phyloP scores from a whole-genome alignment of 2,888 invertebrate genomes.

The Euplagia quadripunctaria region DNA sequence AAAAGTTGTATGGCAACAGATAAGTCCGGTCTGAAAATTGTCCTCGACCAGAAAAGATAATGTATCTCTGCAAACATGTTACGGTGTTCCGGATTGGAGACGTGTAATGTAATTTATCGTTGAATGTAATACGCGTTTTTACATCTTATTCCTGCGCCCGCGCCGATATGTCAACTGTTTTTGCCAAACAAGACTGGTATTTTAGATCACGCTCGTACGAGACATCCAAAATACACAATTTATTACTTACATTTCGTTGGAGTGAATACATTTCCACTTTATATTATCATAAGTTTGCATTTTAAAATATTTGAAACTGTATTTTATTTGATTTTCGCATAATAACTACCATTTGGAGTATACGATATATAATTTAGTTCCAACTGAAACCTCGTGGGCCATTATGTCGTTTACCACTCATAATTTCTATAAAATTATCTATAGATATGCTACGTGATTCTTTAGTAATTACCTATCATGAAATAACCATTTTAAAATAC shows the following conservation, averaged over 20 bases:
- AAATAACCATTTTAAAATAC: conserved; percentile 58
- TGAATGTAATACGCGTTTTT: conserved; percentile 16
- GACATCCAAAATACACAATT: conserved; percentile 7
- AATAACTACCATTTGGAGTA: conserved; percentile 42
- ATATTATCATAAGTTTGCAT: conserved; percentile 6
- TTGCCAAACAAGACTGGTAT: conserved; percentile 14
- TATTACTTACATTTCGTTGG: conserved; percentile 11
- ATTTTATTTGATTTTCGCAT: conserved; percentile 41
- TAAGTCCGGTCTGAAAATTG: neutral
- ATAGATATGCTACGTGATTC: conserved; percentile 54
- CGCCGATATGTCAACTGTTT: conserved; percentile 23
- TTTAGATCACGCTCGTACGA: conserved; percentile 5
- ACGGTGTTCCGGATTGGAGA: conserved; percentile 14
- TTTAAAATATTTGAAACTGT: conserved; percentile 26
- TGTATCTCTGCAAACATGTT: conserved; percentile 15
- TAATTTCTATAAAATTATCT: conserved; percentile 60
- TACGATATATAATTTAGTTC: conserved; percentile 43
- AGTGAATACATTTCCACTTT: neutral
- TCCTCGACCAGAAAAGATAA: conserved; percentile 8
- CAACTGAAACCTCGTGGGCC: conserved; percentile 38
- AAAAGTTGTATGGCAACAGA: neutral
- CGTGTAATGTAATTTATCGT: conserved; percentile 23
- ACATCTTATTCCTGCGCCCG: conserved; percentile 16
- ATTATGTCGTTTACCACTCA: conserved; percentile 51
- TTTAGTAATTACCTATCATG: conserved; percentile 57